These are phyloP conservation scores for Oreochromis grahami DNA, from an alignment of 2,797 vertebrate species.

Conservation along the genomic window DNA sequence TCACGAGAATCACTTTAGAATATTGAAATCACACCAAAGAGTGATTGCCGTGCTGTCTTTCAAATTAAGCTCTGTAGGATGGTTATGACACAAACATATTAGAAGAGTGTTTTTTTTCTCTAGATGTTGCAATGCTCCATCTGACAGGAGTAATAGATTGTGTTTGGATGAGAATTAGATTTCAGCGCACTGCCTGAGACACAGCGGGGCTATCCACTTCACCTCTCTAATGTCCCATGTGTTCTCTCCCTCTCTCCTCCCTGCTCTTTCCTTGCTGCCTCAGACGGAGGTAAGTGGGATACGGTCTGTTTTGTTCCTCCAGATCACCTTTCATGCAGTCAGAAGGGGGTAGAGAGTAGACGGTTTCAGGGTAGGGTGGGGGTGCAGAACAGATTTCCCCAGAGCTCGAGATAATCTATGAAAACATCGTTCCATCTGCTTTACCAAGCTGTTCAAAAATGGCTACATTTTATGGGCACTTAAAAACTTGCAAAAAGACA, in stretches of 20 bases:
- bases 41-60: conserved; percentile 15
- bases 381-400: conserved; percentile 64
- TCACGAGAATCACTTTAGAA: conserved; percentile 43
- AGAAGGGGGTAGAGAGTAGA: conserved; percentile 25
- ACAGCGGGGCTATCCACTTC: conserved; percentile 68
- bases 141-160: conserved; percentile 68
- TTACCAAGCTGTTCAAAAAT: conserved; percentile 67
- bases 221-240: conserved; percentile 69
- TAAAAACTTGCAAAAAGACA: conserved; percentile 62
- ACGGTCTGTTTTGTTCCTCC: conserved; percentile 56
- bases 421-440: conserved; percentile 75
- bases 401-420: conserved; percentile 67
- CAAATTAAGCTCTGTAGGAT: conserved; percentile 24
- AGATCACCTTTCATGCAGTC: conserved; percentile 67
- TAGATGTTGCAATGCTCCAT: conserved; percentile 39
- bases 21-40: conserved; percentile 24
- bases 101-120: not conserved
- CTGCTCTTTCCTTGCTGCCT: conserved; percentile 57
- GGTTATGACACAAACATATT: conserved; percentile 23
- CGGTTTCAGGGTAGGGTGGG: not conserved
- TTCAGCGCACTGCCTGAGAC: conserved; percentile 56
- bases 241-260: conserved; percentile 51
- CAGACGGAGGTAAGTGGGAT: conserved; percentile 83
- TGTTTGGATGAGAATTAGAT: conserved; percentile 69
- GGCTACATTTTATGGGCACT: conserved; percentile 60